Conservation (phyloP, 2,797 vertebrate species). For the Sebastes iracundus region DNA sequence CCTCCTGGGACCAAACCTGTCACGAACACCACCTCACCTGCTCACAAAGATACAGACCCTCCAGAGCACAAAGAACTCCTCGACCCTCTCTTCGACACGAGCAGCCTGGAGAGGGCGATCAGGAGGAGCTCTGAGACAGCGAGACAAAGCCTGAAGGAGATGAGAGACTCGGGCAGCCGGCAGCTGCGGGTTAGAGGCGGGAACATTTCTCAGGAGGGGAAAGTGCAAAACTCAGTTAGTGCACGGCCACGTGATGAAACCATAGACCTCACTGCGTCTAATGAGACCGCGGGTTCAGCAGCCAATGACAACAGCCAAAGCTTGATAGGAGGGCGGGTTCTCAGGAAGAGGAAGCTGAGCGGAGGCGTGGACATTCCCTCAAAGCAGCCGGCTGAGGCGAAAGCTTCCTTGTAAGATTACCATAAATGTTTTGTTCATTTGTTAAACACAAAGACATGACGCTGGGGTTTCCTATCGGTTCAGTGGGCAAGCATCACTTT, state of each 20-base stretch:
- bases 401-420: conserved; percentile 63
- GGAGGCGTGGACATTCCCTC: conserved; percentile 58
- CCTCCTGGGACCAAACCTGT: conserved; percentile 58
- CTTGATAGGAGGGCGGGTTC: conserved; percentile 27
- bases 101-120: conserved; percentile 30
- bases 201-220: conserved; percentile 49
- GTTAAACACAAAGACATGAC: not conserved
- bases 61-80: conserved; percentile 36
- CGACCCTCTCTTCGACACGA: not conserved
- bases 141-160: conserved; percentile 39
- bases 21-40: conserved; percentile 35
- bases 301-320: conserved; percentile 51
- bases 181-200: conserved; percentile 25
- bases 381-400: conserved; percentile 50
- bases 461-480: too few species aligned
- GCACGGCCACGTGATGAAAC: conserved; percentile 39
- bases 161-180: conserved; percentile 9
- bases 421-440: not conserved
- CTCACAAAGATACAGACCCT: conserved; percentile 33
- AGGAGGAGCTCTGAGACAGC: conserved; percentile 37
- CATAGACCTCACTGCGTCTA: conserved; percentile 58
- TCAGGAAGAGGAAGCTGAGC: conserved; percentile 76
- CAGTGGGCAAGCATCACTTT: not conserved
- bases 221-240: conserved; percentile 8
- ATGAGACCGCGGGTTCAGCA: conserved; percentile 27